phyloP scores from a whole-genome alignment of 1,140 invertebrate genomes.

The Aphaenogaster ashmeadi region DNA sequence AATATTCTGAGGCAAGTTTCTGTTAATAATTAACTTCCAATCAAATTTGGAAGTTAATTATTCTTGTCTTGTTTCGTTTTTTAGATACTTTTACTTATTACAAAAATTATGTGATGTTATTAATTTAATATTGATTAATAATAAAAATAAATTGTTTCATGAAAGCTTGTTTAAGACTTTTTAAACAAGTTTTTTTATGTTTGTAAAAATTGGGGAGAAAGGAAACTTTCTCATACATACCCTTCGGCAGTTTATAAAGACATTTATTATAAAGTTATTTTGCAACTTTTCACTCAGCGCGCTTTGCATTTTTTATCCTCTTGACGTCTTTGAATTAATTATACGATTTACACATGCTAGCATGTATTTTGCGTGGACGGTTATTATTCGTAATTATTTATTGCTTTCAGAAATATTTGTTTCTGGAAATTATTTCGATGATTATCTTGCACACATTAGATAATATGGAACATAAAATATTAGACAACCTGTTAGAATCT shows the following conservation, averaged over 20 bases:
- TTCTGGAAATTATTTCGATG: background rate
- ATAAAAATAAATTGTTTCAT: background rate
- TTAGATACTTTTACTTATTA: background rate
- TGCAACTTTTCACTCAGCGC: background rate
- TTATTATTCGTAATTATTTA: background rate
- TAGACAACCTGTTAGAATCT: background rate
- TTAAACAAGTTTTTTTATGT: background rate
- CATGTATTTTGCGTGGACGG: background rate
- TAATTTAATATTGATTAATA: background rate
- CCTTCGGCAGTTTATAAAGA: background rate
- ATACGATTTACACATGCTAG: background rate
- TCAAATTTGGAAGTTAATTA: background rate
- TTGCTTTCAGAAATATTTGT: background rate
- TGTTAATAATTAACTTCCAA: too few species aligned
- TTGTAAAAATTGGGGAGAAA: background rate
- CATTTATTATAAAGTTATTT: background rate
- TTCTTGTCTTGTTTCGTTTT: background rate
- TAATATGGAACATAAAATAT: conserved; percentile 3
- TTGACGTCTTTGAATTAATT: background rate
- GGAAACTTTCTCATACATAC: background rate
- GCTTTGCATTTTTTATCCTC: background rate
- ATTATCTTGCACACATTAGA: background rate
- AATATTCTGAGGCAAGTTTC: background rate
- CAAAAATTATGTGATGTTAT: background rate
- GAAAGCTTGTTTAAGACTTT: background rate